Base-by-base conservation (phyloP, 1,140 invertebrate species). In the Thaumetopoea pityocampa region DNA sequence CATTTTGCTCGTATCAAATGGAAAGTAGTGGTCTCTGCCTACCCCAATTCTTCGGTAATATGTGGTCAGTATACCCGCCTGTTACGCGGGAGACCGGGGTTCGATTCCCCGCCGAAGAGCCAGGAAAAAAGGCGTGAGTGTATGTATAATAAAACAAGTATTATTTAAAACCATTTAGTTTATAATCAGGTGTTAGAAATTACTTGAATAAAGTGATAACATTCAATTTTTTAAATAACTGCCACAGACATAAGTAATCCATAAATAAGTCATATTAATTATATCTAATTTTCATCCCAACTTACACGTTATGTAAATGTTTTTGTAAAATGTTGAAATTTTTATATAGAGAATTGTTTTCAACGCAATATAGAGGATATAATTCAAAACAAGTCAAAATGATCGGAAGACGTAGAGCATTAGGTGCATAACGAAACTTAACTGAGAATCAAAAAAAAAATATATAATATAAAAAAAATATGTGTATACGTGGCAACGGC, bases 91-190 rank as follows among this genome's bases (percentile, higher is more conserved):
- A n/a, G n/a, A n/a, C n/a, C n/a, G n/a, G n/a, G n/a, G n/a, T n/a
- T n/a, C n/a, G n/a, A n/a, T n/a, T n/a, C n/a, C n/a, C n/a, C n/a
- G n/a, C n/a, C n/a, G n/a, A n/a, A n/a, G n/a, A n/a, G n/a, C n/a
- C n/a, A 42, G 11, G 5, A 40, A 47, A 47, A 35, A 14, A 30
- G 10, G 9, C 30, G 2, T 28, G 34, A 71, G 58, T 71, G 54
- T n/a, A n/a, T n/a, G n/a, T n/a, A n/a, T n/a, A n/a, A n/a, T n/a
- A n/a, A 77, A 71, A 73, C 65, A 55, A 61, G 33, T 35, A 32
- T 58, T 67, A 67, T 68, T 68, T 59, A 62, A 80, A 80, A 77
- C 68, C 71, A 80, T 79, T 77, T n/a, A n/a, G n/a, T n/a, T n/a
- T 74, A 80, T 74, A 69, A 69, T 70, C 56, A 64, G 65, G 63